A percentile compares a stretch with the other conserved stretches of the same genome.
Conservation (phyloP, 2,113 vertebrate species). For the Naja naja region DNA sequence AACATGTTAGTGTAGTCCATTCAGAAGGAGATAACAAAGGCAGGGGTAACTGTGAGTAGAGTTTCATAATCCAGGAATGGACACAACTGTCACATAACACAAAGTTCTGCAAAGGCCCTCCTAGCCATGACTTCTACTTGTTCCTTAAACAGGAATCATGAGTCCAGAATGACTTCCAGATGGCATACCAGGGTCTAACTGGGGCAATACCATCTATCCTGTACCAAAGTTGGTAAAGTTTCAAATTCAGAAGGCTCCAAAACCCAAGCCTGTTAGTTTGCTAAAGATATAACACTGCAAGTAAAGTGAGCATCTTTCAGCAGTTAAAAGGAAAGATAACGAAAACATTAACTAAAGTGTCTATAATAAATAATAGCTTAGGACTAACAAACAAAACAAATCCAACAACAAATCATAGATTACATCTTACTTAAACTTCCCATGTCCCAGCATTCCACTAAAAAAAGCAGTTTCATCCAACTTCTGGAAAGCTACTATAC, state of each 20-base stretch:
- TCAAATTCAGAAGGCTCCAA: neutral
- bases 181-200: neutral
- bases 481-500: neutral
- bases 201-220: neutral
- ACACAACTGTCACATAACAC: neutral
- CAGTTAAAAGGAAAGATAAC: neutral
- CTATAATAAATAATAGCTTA: neutral
- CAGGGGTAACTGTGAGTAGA: neutral
- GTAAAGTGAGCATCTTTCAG: neutral
- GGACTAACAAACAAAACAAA: neutral
- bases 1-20: neutral
- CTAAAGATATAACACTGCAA: neutral
- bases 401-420: neutral
- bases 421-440: neutral
- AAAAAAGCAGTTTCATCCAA: neutral
- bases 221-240: neutral
- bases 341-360: neutral
- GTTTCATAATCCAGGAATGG: neutral
- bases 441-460: neutral
- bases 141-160: neutral
- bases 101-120: neutral
- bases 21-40: neutral
- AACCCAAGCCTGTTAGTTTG: neutral
- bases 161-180: neutral
- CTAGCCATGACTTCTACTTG: neutral